Percentiles rank a stretch among this genome's conserved stretches.
These are phyloP conservation scores for Brachionus plicatilis DNA, from an alignment of 1,140 invertebrate genomes.

Conservation along the genomic window DNA sequence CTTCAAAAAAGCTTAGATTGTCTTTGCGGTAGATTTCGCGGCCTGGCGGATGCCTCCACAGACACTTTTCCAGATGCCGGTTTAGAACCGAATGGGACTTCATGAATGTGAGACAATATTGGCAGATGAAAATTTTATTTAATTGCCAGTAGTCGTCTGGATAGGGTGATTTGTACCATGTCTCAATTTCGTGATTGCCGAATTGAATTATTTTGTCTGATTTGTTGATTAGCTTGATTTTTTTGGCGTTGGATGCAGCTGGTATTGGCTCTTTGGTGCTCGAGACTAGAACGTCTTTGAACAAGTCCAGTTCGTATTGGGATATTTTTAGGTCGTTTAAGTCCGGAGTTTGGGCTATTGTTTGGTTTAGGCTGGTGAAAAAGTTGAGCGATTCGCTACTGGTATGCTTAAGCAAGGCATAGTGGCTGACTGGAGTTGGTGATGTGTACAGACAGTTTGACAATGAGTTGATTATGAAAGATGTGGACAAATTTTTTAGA, in stretches of 20 bases:
- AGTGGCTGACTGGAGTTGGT: neutral
- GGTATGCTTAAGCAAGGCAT: neutral
- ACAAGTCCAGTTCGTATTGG: conserved; percentile 18
- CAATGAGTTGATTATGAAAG: conserved; percentile 27
- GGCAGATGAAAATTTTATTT: conserved; percentile 76
- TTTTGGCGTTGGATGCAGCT: conserved; percentile 8
- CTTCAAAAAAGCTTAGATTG: conserved; percentile 88
- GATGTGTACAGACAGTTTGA: conserved; percentile 28
- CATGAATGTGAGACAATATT: conserved; percentile 97
- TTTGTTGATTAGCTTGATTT: neutral
- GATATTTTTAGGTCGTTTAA: conserved; percentile 21
- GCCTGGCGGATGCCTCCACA: conserved; percentile 88
- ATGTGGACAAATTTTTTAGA: conserved; percentile 9
- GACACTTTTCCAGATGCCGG: conserved; percentile 80
- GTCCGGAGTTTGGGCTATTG: neutral
- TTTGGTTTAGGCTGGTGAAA: conserved; percentile 10
- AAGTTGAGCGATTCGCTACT: neutral
- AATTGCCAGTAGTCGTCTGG: conserved; percentile 76
- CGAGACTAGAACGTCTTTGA: conserved; percentile 24
- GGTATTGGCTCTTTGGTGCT: conserved; percentile 2
- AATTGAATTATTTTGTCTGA: conserved; percentile 68
- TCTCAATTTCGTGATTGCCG: conserved; percentile 92
- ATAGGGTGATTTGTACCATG: conserved; percentile 98
- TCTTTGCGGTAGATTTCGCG: conserved; percentile 97
- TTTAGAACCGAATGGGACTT: conserved; percentile 80